Evolutionary conservation across 1,140 invertebrate genomes (phyloP).

Genomic region (Drosophila pruinosa): DNA sequence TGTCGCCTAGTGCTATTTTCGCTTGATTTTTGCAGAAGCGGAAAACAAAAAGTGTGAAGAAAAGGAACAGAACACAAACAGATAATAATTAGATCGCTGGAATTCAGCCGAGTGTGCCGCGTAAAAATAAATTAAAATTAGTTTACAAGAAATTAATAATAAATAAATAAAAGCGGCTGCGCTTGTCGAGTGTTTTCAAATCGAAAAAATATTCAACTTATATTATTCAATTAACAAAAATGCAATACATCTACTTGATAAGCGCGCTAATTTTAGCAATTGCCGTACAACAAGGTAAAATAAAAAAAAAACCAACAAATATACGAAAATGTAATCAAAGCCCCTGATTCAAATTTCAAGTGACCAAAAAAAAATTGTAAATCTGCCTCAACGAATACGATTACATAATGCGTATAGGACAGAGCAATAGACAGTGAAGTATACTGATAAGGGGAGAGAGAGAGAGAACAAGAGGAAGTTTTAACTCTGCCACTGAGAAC

Average conservation of each 20-base stretch:
- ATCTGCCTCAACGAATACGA: conserved; percentile 44
- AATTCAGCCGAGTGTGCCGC: not conserved
- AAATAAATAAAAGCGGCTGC: not conserved
- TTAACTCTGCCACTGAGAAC: conserved; percentile 1
- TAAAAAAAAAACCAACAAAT: not conserved
- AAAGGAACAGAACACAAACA: not conserved
- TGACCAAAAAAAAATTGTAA: conserved; percentile 16
- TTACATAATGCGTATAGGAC: conserved; percentile 63
- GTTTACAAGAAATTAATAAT: no score
- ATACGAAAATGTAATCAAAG: not conserved
- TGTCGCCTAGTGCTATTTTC: conserved; percentile 40
- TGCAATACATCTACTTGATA: conserved; percentile 78
- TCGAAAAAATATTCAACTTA: conserved; percentile 1
- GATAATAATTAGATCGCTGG: not conserved
- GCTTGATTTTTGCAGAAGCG: conserved; percentile 5
- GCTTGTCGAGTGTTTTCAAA: conserved; percentile 14
- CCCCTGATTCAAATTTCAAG: not conserved
- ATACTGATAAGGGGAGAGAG: no score
- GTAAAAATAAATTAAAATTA: not conserved
- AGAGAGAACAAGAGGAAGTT: conserved; percentile 6
- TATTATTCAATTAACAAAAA: conserved; percentile 39
- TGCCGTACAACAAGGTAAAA: conserved; percentile 74
- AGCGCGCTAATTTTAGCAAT: conserved; percentile 73
- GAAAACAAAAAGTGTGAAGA: conserved; percentile 2
- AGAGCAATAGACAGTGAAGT: conserved; percentile 22